A percentile compares a stretch with the other conserved stretches of the same genome.
These are phyloP conservation scores for Hippocampus mohnikei DNA, from an alignment of 2,113 vertebrate genomes.

Conservation along the genomic window DNA sequence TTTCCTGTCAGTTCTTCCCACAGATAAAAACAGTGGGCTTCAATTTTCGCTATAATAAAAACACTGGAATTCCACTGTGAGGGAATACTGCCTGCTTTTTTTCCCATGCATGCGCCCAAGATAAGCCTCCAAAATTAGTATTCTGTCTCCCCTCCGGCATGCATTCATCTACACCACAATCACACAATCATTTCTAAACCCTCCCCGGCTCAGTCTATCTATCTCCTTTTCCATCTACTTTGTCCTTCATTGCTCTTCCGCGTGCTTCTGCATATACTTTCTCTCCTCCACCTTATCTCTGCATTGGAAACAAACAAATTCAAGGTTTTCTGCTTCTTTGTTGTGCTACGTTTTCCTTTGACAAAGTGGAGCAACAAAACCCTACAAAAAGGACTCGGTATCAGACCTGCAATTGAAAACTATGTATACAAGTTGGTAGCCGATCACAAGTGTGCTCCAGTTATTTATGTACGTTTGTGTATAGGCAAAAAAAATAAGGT, in stretches of 20 bases:
- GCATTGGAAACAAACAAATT: slow-evolving; percentile 22
- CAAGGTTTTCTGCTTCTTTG: slow-evolving; percentile 1
- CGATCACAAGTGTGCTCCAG: background rate
- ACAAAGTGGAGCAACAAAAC: background rate
- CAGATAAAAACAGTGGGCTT: background rate
- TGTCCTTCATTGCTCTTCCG: slow-evolving; percentile 21
- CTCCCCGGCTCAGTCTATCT: slow-evolving; percentile 17
- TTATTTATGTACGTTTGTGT: background rate
- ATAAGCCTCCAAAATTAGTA: slow-evolving; percentile 7
- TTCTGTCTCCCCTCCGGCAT: slow-evolving; percentile 3
- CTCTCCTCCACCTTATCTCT: background rate
- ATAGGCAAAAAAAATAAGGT: background rate
- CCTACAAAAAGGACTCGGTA: background rate
- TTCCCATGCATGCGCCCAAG: background rate
- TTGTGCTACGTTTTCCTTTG: background rate
- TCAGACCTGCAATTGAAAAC: background rate
- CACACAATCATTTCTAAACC: slow-evolving; percentile 22
- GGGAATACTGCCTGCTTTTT: background rate
- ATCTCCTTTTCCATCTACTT: slow-evolving; percentile 27
- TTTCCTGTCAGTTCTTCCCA: background rate
- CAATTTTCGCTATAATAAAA: background rate
- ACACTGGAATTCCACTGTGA: background rate
- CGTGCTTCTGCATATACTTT: slow-evolving; percentile 15
- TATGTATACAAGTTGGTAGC: background rate
- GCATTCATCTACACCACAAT: slow-evolving; percentile 8